Conservation (phyloP, 2,888 invertebrate species). For the Limulus polyphemus region DNA sequence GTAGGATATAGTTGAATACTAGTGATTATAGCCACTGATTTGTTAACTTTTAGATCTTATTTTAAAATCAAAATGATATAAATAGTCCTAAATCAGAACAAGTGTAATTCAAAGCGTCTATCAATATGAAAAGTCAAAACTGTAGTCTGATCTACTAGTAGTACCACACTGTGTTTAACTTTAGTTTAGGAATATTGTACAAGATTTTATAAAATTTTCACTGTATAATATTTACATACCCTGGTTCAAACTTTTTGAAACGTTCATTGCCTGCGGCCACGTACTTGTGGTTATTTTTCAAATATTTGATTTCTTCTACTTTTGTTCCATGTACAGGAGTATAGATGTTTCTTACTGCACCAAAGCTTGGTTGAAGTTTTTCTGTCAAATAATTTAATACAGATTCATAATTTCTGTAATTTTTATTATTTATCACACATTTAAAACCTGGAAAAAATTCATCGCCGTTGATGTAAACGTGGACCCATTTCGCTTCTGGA, state of each 20-base stretch:
- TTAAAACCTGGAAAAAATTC: slow-evolving; percentile 18
- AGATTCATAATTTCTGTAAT: slow-evolving; percentile 23
- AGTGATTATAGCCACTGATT: no score
- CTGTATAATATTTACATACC: slow-evolving; percentile 5
- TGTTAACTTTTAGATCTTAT: no score
- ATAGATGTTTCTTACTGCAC: slow-evolving; percentile 25
- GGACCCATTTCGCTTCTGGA: slow-evolving; percentile 24
- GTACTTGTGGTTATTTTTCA: slow-evolving; percentile 22
- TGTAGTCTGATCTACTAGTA: no score
- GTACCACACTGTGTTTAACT: not conserved
- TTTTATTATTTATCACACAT: slow-evolving; percentile 21
- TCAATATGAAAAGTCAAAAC: no score
- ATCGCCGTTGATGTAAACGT: slow-evolving; percentile 24
- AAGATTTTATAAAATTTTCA: no score
- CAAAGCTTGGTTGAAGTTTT: slow-evolving; percentile 24
- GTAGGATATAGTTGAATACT: no score
- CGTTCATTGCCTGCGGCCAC: slow-evolving; percentile 25
- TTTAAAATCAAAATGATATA: no score
- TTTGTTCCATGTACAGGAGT: slow-evolving; percentile 21
- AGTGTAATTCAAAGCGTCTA: not conserved
- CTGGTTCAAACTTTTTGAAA: slow-evolving; percentile 18
- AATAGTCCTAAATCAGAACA: no score
- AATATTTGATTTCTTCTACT: slow-evolving; percentile 17
- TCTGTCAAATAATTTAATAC: slow-evolving; percentile 24
- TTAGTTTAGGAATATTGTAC: no score